Percentiles rank a stretch among this genome's conserved stretches.
These are phyloP conservation scores for Chaetogeoica ovagalla DNA, from an alignment of 2,888 invertebrate species.

Conservation along the genomic window DNA sequence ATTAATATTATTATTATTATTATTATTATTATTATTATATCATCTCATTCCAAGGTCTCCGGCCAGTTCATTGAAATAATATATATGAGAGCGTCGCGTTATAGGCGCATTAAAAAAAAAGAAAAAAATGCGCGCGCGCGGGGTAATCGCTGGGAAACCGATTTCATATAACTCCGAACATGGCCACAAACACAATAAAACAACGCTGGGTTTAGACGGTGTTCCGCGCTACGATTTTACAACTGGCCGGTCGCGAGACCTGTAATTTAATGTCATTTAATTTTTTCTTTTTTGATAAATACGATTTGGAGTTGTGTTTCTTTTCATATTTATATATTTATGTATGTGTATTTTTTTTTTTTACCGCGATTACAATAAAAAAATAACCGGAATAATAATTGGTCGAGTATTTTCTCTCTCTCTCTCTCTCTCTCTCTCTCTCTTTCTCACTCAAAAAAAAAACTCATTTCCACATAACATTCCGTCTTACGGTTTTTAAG, in stretches of 20 bases:
- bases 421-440: too few species aligned
- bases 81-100: too few species aligned
- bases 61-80: too few species aligned
- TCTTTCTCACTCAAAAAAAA: too few species aligned
- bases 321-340: too few species aligned
- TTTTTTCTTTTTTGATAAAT: constrained; percentile 4
- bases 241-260: constrained; percentile 25
- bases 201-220: not conserved
- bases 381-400: not conserved
- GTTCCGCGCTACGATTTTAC: constrained; percentile 27
- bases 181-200: constrained; percentile 21
- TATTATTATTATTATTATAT: too few species aligned
- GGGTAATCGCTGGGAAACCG: constrained; percentile 2
- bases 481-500: too few species aligned
- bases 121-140: too few species aligned
- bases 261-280: constrained; percentile 50
- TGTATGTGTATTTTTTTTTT: not conserved
- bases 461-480: too few species aligned
- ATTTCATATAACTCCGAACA: constrained; percentile 28
- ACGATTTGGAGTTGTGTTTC: not conserved
- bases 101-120: too few species aligned
- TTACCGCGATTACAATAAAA: not conserved
- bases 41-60: too few species aligned
- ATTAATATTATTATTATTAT: too few species aligned
- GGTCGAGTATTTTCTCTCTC: not conserved